These are phyloP conservation scores for Notocelia uddmanniana DNA, from an alignment of 2,888 invertebrate genomes.

Conservation along the genomic window DNA sequence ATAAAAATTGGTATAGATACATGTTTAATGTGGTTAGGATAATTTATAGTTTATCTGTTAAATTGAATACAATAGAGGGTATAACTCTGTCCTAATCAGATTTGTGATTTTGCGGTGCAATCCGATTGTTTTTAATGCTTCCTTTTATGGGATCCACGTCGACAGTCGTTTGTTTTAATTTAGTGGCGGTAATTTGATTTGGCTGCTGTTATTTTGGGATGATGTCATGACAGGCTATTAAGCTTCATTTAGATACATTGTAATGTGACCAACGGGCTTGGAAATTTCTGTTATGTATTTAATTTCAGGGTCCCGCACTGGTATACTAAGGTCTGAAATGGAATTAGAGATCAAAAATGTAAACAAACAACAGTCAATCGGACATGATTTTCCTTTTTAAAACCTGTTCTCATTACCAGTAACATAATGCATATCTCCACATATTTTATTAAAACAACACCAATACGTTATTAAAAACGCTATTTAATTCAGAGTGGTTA, in stretches of 20 bases:
- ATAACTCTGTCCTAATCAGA: slow-evolving; percentile 76
- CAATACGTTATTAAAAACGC: too few relatives aligned
- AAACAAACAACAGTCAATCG: too few relatives aligned
- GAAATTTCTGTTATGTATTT: not conserved
- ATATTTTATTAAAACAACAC: too few relatives aligned
- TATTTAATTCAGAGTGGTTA: too few relatives aligned
- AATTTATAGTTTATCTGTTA: slow-evolving; percentile 81
- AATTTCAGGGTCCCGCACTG: not conserved
- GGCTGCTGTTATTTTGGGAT: slow-evolving; percentile 24
- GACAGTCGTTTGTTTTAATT: slow-evolving; percentile 48
- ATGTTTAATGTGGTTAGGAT: slow-evolving; percentile 51
- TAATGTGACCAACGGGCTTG: not conserved
- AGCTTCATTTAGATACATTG: not conserved
- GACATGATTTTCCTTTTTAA: too few relatives aligned
- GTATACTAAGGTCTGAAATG: too few relatives aligned
- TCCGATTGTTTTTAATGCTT: slow-evolving; percentile 58
- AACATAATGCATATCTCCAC: too few relatives aligned
- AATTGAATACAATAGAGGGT: slow-evolving; percentile 77
- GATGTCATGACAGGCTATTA: not conserved
- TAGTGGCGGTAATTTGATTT: slow-evolving; percentile 46
- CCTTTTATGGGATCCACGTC: slow-evolving; percentile 46
- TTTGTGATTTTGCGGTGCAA: slow-evolving; percentile 57
- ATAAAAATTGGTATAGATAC: not conserved
- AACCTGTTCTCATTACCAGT: too few relatives aligned
- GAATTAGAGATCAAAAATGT: too few relatives aligned